A percentile compares a stretch with the other conserved stretches of the same genome.
These are phyloP conservation scores for Blera fallax DNA, from an alignment of 2,888 invertebrate genomes.

Conservation along the genomic window DNA sequence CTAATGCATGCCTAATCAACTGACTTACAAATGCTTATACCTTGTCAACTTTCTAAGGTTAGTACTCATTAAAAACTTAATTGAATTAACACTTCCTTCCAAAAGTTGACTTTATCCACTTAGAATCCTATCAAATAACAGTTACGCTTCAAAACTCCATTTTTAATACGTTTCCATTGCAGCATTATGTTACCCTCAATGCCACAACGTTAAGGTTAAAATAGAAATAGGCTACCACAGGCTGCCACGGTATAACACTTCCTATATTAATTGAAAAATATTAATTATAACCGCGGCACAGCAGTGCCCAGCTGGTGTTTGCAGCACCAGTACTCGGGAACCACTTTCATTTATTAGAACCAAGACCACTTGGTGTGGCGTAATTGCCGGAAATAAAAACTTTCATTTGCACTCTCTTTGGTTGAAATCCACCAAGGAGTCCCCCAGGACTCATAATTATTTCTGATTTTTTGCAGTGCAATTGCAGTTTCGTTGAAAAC, in stretches of 20 bases:
- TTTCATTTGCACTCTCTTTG: slow-evolving; percentile 30
- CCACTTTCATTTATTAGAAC: neutral
- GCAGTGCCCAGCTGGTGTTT: neutral
- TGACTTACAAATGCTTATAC: too few relatives aligned
- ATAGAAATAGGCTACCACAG: neutral
- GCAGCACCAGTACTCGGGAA: neutral
- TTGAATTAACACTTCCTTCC: too few relatives aligned
- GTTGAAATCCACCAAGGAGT: slow-evolving; percentile 12
- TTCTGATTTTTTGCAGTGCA: slow-evolving; percentile 17
- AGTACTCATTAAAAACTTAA: too few relatives aligned
- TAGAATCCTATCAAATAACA: too few relatives aligned
- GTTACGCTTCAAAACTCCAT: too few relatives aligned
- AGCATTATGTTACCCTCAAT: neutral
- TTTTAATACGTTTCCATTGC: neutral
- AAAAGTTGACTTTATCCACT: too few relatives aligned
- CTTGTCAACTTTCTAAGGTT: too few relatives aligned
- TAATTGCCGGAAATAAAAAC: slow-evolving; percentile 43
- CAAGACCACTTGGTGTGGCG: neutral
- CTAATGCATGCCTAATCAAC: too few relatives aligned
- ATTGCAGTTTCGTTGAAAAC: neutral
- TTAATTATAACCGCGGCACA: slow-evolving; percentile 6
- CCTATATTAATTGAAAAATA: slow-evolving; percentile 13
- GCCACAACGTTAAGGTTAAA: neutral
- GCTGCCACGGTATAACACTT: neutral
- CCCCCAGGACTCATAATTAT: slow-evolving; percentile 19